A percentile compares a stretch with the other conserved stretches of the same genome.
phyloP scores from a whole-genome alignment of 2,797 vertebrate genomes.

The Falco biarmicus region DNA sequence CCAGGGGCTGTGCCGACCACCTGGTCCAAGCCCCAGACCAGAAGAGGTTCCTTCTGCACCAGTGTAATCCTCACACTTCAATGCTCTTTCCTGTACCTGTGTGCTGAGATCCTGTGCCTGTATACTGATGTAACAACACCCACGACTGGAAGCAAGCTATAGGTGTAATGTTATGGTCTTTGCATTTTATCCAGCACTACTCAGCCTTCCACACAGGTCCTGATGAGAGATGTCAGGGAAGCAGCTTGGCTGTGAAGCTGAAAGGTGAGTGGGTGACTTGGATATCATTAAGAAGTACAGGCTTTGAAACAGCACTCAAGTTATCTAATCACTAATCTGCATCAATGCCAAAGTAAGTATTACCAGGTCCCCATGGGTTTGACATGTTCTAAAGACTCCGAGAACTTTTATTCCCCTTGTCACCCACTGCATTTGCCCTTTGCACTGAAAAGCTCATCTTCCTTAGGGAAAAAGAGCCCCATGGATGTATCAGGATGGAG shows the following conservation, averaged over 20 bases:
- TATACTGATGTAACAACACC: rapidly evolving
- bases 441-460: not conserved
- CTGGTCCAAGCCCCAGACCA: not conserved
- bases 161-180: rapidly evolving
- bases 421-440: not conserved
- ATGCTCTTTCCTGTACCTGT: not conserved
- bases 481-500: rapidly evolving
- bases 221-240: not conserved
- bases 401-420: not conserved
- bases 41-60: not conserved
- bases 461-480: not conserved
- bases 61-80: not conserved
- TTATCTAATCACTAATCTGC: not conserved
- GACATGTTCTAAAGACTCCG: not conserved
- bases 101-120: not conserved
- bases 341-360: not conserved
- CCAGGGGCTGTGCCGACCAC: not conserved
- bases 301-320: not conserved
- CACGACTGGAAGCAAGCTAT: rapidly evolving
- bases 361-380: not conserved
- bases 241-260: not conserved
- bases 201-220: not conserved
- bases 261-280: not conserved
- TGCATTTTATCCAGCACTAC: not conserved
- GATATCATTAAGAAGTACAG: not conserved